Evolutionary conservation across 1,140 invertebrate genomes (phyloP).

Genomic region (Camponotus pennsylvanicus): DNA sequence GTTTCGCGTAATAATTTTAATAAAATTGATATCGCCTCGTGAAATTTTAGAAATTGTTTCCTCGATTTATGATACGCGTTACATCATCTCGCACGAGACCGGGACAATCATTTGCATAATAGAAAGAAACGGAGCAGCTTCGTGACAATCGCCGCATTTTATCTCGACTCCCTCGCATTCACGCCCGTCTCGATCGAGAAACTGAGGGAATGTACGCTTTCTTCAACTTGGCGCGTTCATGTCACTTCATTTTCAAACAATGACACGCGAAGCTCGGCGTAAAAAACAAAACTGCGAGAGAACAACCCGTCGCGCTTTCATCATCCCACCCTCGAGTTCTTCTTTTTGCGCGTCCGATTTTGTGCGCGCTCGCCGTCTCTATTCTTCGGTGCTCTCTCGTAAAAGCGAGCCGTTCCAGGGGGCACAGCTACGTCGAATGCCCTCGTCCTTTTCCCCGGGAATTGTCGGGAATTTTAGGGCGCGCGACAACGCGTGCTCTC

Average conservation of each 20-base stretch:
- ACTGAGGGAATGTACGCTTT: conserved; percentile 7
- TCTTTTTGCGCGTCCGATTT: neutral
- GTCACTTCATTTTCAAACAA: conserved; percentile 31
- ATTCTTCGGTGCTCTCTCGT: neutral
- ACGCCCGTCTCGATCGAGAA: conserved; percentile 33
- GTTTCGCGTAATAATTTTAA: neutral
- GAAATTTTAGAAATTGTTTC: conserved; percentile 2
- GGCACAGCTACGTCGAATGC: conserved; percentile 2
- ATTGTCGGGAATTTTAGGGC: conserved; percentile 41
- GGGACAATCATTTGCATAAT: conserved; percentile 48
- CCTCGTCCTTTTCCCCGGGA: too few relatives aligned
- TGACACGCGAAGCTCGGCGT: conserved; percentile 13
- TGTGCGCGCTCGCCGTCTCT: neutral
- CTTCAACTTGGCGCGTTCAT: conserved; percentile 9
- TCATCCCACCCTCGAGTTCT: conserved; percentile 18
- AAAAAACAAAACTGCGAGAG: conserved; percentile 15
- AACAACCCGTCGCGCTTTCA: conserved; percentile 49
- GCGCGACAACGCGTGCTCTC: conserved; percentile 14
- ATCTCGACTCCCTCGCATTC: conserved; percentile 33
- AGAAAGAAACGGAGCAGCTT: conserved; percentile 43
- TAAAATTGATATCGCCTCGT: neutral
- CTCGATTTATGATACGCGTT: neutral
- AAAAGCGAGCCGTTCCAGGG: neutral
- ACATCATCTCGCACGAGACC: conserved; percentile 6
- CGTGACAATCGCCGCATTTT: conserved; percentile 54